phyloP scores from a whole-genome alignment of 2,113 vertebrate species.

The Petroica traversi region DNA sequence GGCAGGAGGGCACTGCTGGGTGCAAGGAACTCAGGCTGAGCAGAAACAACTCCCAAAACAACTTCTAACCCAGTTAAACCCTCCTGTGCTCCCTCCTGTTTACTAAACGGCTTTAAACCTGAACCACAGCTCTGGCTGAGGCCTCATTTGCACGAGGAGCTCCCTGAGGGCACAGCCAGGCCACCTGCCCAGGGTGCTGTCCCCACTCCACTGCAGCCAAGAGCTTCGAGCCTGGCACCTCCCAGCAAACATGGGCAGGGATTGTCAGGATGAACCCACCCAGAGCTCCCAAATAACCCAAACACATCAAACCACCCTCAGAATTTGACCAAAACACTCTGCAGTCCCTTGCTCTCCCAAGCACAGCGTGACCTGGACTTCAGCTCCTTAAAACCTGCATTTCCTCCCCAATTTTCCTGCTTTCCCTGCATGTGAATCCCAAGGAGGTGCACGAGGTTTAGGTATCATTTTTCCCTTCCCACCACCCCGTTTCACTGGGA shows the following conservation, averaged over 20 bases:
- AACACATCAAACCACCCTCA: neutral
- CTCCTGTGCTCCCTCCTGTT: neutral
- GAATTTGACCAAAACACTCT: neutral
- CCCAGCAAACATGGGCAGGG: neutral
- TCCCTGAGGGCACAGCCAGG: neutral
- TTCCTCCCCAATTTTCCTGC: rapidly evolving
- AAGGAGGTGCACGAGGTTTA: neutral
- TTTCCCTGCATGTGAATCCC: neutral
- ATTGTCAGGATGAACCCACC: neutral
- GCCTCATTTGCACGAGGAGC: rapidly evolving
- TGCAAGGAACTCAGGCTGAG: neutral
- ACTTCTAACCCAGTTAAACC: neutral
- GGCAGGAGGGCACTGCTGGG: neutral
- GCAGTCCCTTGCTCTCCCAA: rapidly evolving
- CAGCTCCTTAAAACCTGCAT: neutral
- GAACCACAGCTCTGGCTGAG: neutral
- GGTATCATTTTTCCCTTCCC: neutral
- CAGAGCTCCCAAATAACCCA: rapidly evolving
- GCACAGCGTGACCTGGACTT: rapidly evolving
- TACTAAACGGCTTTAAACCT: neutral
- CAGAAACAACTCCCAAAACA: rapidly evolving
- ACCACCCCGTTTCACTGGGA: neutral
- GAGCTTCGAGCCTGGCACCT: neutral
- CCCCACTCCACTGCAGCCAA: neutral
- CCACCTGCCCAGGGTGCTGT: rapidly evolving